Evolutionary conservation across 2,888 invertebrate species (phyloP), one percentile per base, ranked within the genome.

Genomic region (Leucania comma): DNA sequence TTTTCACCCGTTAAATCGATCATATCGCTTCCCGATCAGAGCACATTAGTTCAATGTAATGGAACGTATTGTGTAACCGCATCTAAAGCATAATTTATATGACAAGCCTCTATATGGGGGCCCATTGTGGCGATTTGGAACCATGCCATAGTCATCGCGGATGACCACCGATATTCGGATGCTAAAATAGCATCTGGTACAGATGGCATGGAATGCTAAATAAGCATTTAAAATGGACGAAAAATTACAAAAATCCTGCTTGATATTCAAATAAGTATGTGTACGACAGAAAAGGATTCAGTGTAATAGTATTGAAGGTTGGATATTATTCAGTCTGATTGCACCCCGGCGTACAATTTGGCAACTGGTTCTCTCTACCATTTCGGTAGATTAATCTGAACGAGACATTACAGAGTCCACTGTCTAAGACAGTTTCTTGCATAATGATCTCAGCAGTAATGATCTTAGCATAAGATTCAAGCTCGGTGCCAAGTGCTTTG

Each of bases 51-150:
- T 88, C 87, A 90, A 88, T 90, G 90, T 90, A 90, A 91, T 90
- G 89, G 90, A 91, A 90, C 88, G 86, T 90, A 90, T 91, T 92
- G 90, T 91, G 86, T 72, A 85, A 87, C 85, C 87, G 86, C 88
- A 88, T 87, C 87, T 83, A 86, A 76, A 84, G 78, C 86, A 87
- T 91, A 91, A 93, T 92, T 93, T 93, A 93, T 93, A 88, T 86
- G 91, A 91, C 90, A 90, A 87, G 86, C 88, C 85, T 79, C 84
- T 85, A 80, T 85, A 86, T 86, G 78, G 80, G 73, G 78, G 86
- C 80, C 86, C 80, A 89, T 91, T 91, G 90, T 91, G 80, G 87
- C 85, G 83, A 87, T 87, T 93, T 94, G 94, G 94, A 94, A 91
- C 89, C 82, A 78, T 91, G 94, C 94, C 94, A 94, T 92, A 88